Percentiles rank a stretch among this genome's conserved stretches.
Evolutionary conservation across 1,140 invertebrate genomes (phyloP).

Genomic region (Bombus haemorrhoidalis): DNA sequence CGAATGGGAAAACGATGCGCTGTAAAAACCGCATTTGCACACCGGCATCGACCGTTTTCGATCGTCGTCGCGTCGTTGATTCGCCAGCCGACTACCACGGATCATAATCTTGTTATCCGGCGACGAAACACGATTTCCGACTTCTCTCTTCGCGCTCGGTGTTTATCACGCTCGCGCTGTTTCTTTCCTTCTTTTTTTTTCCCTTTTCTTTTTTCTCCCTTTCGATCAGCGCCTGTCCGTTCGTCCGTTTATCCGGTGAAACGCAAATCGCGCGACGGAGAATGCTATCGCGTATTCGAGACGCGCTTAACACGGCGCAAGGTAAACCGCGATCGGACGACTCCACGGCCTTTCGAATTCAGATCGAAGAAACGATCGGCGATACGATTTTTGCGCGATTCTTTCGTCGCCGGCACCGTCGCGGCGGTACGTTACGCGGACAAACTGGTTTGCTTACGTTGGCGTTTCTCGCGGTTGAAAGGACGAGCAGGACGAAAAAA

Average conservation of each 20-base stretch:
- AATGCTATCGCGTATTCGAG: too few species aligned
- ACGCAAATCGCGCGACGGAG: background rate
- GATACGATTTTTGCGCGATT: slow-evolving; percentile 44
- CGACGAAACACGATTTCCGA: slow-evolving; percentile 12
- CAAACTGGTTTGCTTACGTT: slow-evolving; percentile 74
- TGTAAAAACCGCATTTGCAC: background rate
- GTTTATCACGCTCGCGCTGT: slow-evolving; percentile 8
- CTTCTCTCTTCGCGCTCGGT: background rate
- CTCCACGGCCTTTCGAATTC: background rate
- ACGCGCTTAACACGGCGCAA: too few species aligned
- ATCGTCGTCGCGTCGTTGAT: background rate
- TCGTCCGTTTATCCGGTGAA: too few species aligned
- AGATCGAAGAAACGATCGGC: slow-evolving; percentile 9
- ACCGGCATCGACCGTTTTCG: slow-evolving; percentile 4
- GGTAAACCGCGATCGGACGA: background rate
- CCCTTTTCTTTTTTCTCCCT: too few species aligned
- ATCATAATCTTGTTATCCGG: slow-evolving; percentile 40
- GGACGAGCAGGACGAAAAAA: slow-evolving; percentile 49
- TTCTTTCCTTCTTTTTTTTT: background rate
- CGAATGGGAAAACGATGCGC: too few species aligned
- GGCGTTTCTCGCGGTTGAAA: slow-evolving; percentile 54
- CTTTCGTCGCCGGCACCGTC: slow-evolving; percentile 2
- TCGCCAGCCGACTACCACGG: background rate
- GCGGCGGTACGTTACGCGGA: slow-evolving; percentile 42
- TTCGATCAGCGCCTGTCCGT: background rate